Evolutionary conservation across 1,140 invertebrate species (phyloP).

Genomic region (Calycopis cecrops): DNA sequence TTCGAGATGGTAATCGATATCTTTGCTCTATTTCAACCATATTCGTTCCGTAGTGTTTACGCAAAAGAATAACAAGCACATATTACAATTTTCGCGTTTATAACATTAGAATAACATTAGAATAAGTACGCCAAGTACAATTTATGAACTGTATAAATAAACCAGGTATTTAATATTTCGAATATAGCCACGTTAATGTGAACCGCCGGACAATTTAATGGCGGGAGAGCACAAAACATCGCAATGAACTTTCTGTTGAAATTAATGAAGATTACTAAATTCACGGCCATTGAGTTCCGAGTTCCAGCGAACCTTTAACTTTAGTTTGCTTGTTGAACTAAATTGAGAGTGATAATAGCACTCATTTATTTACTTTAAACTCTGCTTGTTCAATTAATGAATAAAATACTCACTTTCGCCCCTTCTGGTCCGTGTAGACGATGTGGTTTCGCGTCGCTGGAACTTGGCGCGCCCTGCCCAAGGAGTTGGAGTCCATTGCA

Average conservation of each 20-base stretch:
- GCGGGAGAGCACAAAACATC: conserved; percentile 33
- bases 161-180: conserved; percentile 20
- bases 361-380: conserved; percentile 68
- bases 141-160: too few species aligned
- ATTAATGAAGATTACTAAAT: conserved; percentile 73
- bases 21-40: too few species aligned
- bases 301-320: conserved; percentile 65
- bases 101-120: too few species aligned
- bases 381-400: conserved; percentile 40
- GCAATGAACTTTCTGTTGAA: conserved; percentile 55
- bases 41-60: too few species aligned
- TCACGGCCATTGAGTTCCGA: conserved; percentile 66
- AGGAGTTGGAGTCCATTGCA: conserved; percentile 53
- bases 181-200: conserved; percentile 25
- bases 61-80: too few species aligned
- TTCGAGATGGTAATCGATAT: too few species aligned
- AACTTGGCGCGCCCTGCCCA: conserved; percentile 44
- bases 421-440: conserved; percentile 73
- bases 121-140: too few species aligned
- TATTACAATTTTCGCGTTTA: too few species aligned
- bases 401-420: conserved; percentile 66
- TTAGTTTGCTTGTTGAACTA: conserved; percentile 65
- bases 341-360: conserved; percentile 73
- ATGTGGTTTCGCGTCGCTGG: conserved; percentile 67
- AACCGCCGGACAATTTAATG: conserved; percentile 31